Conservation (phyloP, 2,888 invertebrate genomes). For the Pogonocherus hispidulus region DNA sequence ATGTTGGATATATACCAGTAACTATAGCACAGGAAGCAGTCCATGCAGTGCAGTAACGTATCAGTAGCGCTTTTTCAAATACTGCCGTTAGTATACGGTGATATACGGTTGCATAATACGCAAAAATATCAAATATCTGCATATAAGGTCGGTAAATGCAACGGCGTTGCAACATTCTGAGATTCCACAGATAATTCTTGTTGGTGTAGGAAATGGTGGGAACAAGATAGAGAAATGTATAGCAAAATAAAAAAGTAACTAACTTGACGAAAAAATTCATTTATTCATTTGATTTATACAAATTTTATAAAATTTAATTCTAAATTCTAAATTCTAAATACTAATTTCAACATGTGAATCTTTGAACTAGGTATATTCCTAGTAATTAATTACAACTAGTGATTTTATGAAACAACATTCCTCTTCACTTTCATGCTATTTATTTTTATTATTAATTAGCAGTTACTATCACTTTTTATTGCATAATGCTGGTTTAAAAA, state of each 20-base stretch:
- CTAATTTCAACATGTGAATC: no score
- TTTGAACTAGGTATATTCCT: no score
- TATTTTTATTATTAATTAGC: not conserved
- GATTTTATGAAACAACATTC: not conserved
- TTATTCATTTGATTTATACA: no score
- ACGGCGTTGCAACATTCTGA: not conserved
- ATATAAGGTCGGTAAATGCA: not conserved
- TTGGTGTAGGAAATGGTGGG: not conserved
- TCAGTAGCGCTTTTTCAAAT: not conserved
- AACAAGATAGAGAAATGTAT: not conserved
- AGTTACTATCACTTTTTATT: not conserved
- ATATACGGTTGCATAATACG: not conserved
- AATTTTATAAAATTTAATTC: no score
- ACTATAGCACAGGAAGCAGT: not conserved
- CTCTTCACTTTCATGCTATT: not conserved
- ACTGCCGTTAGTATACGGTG: not conserved
- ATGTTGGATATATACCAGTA: not conserved
- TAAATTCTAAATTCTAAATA: no score
- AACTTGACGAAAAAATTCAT: no score
- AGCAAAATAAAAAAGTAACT: no score
- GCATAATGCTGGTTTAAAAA: no score
- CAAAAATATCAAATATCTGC: not conserved
- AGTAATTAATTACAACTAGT: not conserved
- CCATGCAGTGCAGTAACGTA: not conserved
- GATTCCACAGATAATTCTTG: not conserved